Conservation (phyloP, 2,113 vertebrate species). For the Gavia stellata region DNA sequence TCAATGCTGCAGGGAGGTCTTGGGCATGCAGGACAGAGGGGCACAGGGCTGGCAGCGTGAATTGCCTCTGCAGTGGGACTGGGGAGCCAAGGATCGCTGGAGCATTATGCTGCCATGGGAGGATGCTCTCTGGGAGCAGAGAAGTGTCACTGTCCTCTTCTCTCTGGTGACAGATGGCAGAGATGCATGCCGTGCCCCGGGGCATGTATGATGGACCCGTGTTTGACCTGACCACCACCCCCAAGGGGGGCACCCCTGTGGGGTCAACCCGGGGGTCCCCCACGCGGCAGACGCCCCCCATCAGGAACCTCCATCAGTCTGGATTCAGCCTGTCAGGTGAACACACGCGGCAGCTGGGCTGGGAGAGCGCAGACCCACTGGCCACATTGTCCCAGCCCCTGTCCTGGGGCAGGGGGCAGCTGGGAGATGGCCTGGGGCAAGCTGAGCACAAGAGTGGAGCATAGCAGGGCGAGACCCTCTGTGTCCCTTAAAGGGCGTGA, state of each 20-base stretch:
- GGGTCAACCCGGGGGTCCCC: constrained; percentile 91
- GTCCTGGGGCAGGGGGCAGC: neutral
- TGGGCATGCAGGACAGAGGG: rapidly evolving
- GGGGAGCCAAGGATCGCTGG: neutral
- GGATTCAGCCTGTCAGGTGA: constrained; percentile 95
- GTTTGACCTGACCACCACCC: constrained; percentile 88
- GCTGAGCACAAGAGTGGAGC: neutral
- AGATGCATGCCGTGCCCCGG: constrained; percentile 90
- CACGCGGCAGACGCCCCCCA: constrained; percentile 83
- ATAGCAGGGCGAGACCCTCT: neutral
- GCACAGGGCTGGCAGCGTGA: neutral
- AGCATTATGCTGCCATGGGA: neutral
- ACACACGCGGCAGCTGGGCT: neutral
- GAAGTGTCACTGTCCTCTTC: neutral
- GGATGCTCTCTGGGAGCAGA: neutral
- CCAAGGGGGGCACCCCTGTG: constrained; percentile 88
- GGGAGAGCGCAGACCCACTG: neutral
- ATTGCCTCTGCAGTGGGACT: neutral
- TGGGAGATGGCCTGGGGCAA: neutral
- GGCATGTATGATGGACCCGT: constrained; percentile 97
- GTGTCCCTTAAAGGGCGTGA: neutral
- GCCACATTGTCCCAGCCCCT: neutral
- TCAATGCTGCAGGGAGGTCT: neutral
- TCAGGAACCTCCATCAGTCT: constrained; percentile 96
- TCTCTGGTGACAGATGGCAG: constrained; percentile 79